Base-by-base conservation (phyloP, 2,113 vertebrate species). In the Rhea americana region DNA sequence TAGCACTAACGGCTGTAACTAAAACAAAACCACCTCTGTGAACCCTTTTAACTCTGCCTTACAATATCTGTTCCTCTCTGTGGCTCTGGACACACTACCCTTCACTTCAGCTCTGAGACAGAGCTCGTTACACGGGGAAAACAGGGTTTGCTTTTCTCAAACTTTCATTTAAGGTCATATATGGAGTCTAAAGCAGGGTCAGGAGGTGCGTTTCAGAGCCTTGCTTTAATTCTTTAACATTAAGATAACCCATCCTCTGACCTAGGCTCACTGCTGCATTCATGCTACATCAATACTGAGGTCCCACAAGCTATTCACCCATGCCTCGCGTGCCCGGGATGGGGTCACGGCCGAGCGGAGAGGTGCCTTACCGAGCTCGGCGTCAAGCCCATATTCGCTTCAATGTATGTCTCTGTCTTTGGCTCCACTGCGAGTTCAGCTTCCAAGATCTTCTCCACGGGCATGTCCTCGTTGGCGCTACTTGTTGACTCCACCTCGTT, bases 371-470 rank as follows among this genome's bases (percentile, higher is more conserved):
- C 99, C 96, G 99, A 99, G 97, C 98, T 99, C 30, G 99, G 98
- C 16, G 98, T 98, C 95, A 98, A 96, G 30, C 99, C 98, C 90
- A 99, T 97, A 91, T 98, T 99, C 7, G 98, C 99, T 95, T 99
- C 99, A 16, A 99, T 99, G 94, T 99, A 99, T 2, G 99, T 99
- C 97, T 99, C 99, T 0, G 99, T 99, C 98, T 99, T 99, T 97
- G 99, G 99, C 94, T 99, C 99, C 71, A 99, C 99, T 0, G 99
- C 99, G 6, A 99, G 98, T 93, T 99, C 99, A 0, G 99, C 99
- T 82, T 99, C 99, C 96, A 99, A 97, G 85, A 99, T 99, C 98
- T 99, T 99, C 96, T 99, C 99, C 97, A 99, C 99, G 0, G 99
- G 99, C 99, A 99, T 99, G 98, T 99, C 99, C 97, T 99, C 99